These are phyloP conservation scores for Opisthocomus hoazin DNA, from an alignment of 2,113 vertebrate genomes.

Conservation along the genomic window DNA sequence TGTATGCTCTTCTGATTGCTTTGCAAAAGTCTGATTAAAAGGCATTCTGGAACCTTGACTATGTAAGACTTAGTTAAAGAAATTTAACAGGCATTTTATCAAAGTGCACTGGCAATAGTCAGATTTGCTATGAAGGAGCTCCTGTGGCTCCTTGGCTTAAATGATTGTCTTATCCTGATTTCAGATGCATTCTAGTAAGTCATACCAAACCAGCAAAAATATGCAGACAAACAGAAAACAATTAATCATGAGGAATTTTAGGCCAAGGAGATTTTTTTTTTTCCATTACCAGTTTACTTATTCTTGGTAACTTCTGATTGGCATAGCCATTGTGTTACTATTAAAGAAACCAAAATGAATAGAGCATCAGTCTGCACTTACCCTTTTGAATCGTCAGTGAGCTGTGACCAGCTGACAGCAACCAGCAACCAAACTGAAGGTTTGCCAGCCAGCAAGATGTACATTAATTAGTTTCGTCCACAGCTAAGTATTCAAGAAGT, in stretches of 20 bases:
- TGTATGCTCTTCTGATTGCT: not conserved
- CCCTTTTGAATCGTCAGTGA: not conserved
- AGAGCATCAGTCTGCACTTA: not conserved
- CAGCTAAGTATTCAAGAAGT: constrained; percentile 39
- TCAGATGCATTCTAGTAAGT: not conserved
- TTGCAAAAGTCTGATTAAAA: not conserved
- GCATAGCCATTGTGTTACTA: not conserved
- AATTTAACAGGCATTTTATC: not conserved
- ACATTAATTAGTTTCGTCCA: not conserved
- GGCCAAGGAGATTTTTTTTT: not conserved
- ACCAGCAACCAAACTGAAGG: not conserved
- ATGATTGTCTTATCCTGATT: not conserved
- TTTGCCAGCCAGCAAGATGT: constrained; percentile 2
- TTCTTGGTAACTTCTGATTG: constrained; percentile 45
- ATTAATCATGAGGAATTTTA: not conserved
- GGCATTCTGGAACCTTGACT: not conserved
- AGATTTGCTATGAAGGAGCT: not conserved
- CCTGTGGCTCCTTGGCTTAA: not conserved
- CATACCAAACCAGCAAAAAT: not conserved
- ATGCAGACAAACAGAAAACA: not conserved
- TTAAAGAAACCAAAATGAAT: constrained; percentile 23
- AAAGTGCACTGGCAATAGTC: not conserved
- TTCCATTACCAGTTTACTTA: constrained; percentile 30
- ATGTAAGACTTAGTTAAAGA: not conserved
- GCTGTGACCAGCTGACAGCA: constrained; percentile 44